Conservation (phyloP, 2,888 invertebrate species). For the Norana najaformis region DNA sequence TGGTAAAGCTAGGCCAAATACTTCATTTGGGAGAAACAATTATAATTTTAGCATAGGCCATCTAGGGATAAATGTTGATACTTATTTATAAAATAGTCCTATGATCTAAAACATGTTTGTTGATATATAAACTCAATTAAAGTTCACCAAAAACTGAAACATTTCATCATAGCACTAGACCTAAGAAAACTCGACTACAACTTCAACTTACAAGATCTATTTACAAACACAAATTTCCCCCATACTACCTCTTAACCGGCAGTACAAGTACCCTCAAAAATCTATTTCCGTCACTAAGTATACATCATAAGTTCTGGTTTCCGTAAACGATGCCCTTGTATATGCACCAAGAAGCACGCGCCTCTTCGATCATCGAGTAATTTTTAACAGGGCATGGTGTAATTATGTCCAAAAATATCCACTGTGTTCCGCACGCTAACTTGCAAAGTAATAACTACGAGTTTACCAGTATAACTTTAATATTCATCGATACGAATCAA, state of each 20-base stretch:
- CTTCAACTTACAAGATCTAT: background rate
- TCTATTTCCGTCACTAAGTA: background rate
- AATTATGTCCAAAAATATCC: background rate
- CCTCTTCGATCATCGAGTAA: background rate
- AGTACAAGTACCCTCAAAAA: background rate
- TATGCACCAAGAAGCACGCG: no score
- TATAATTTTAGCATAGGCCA: background rate
- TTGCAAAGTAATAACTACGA: background rate
- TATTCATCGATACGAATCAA: background rate
- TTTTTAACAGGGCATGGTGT: background rate
- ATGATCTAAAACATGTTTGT: background rate
- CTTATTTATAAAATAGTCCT: background rate
- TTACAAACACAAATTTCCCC: background rate
- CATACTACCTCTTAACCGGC: background rate
- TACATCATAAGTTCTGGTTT: background rate
- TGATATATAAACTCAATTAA: background rate
- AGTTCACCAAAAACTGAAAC: background rate
- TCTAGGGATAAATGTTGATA: background rate
- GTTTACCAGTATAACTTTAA: constrained; percentile 1
- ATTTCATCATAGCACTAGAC: background rate
- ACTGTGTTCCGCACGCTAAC: background rate
- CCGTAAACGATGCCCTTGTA: no score
- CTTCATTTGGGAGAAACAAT: background rate
- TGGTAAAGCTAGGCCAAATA: background rate
- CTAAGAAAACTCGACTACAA: background rate